These are phyloP conservation scores for Microcebus ravelobensis DNA, from an alignment of 2,113 vertebrate species.

Conservation along the genomic window DNA sequence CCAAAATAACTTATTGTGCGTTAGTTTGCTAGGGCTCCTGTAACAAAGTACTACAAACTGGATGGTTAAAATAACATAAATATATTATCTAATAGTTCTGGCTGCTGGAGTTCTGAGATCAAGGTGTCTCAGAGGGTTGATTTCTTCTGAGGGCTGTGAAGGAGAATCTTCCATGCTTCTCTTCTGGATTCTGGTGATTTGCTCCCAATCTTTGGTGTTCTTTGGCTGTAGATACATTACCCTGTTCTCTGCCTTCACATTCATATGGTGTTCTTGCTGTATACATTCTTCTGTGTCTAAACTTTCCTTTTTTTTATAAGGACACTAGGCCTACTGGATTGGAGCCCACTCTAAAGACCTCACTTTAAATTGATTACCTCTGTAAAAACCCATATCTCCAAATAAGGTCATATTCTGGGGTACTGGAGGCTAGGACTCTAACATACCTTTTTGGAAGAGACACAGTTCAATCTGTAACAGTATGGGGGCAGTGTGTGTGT, in stretches of 20 bases:
- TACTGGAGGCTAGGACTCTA: background rate
- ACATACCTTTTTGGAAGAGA: background rate
- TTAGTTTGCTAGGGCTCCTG: background rate
- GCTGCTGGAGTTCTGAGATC: background rate
- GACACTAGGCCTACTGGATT: background rate
- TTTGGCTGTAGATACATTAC: background rate
- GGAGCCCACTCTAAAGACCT: background rate
- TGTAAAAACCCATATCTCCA: background rate
- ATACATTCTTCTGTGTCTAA: background rate
- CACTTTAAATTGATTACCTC: background rate
- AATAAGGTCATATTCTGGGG: background rate
- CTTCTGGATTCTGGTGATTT: background rate
- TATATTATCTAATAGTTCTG: background rate
- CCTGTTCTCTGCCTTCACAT: background rate
- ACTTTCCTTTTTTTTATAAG: background rate
- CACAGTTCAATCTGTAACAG: background rate
- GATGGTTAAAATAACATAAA: constrained; percentile 27
- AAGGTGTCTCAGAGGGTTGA: background rate
- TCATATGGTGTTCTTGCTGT: background rate
- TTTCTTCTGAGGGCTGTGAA: background rate
- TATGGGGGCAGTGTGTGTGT: background rate
- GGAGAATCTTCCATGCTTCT: background rate
- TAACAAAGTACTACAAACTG: background rate
- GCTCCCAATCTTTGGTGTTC: background rate
- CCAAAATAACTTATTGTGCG: background rate